phyloP scores from a whole-genome alignment of 2,888 invertebrate species.

The Chorisops tibialis region DNA sequence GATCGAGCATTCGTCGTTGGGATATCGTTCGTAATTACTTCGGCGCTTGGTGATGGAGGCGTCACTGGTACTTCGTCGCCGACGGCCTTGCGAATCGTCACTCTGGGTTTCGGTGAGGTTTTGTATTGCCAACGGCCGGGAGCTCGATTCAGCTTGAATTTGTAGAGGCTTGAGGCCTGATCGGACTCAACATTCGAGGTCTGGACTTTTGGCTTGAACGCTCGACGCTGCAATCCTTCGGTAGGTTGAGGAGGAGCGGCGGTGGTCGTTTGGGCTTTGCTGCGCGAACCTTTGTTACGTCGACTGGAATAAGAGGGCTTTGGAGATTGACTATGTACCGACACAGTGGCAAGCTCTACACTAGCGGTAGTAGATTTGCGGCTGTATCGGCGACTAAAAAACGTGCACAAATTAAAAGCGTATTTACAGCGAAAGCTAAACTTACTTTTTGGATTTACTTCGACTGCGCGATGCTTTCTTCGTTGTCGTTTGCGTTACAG shows the following conservation, averaged over 20 bases:
- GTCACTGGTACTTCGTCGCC: conserved; percentile 53
- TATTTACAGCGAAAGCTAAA: conserved; percentile 18
- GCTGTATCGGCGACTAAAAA: conserved; percentile 34
- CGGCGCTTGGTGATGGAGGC: conserved; percentile 40
- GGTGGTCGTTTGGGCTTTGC: conserved; percentile 40
- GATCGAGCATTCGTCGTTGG: conserved; percentile 55
- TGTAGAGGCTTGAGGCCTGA: conserved; percentile 65
- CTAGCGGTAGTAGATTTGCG: conserved; percentile 45
- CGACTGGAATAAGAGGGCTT: conserved; percentile 53
- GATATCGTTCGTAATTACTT: conserved; percentile 39
- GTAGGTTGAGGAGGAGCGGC: conserved; percentile 36
- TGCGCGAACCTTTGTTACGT: conserved; percentile 54
- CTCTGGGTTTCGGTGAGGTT: conserved; percentile 81
- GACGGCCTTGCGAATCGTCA: conserved; percentile 70
- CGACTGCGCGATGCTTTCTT: conserved; percentile 29
- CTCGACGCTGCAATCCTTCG: conserved; percentile 55
- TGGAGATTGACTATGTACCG: conserved; percentile 61
- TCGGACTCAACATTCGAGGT: conserved; percentile 53
- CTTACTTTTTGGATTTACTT: conserved; percentile 36
- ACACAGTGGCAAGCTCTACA: conserved; percentile 63
- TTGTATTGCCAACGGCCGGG: conserved; percentile 90
- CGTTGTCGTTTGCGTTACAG: conserved; percentile 13
- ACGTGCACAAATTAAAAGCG: conserved; percentile 26
- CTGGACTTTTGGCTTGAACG: conserved; percentile 68
- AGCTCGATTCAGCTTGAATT: conserved; percentile 76